Evolutionary conservation across 2,888 invertebrate species (phyloP).

Genomic region (Parochlus steinenii): DNA sequence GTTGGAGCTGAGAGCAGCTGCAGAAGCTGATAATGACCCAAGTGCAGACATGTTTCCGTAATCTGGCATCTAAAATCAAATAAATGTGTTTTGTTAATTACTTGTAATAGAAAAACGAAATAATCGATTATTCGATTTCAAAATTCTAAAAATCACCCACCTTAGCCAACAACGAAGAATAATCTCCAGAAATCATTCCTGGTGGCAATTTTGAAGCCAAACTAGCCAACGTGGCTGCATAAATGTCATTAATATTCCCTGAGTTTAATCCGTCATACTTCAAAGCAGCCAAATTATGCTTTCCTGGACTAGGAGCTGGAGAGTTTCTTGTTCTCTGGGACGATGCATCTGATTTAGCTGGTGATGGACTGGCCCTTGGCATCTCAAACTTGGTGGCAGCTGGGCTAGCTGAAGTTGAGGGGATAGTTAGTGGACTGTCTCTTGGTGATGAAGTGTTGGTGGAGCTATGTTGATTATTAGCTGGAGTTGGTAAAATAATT

Average conservation of each 20-base stretch:
- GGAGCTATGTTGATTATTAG: conserved; percentile 19
- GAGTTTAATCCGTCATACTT: conserved; percentile 11
- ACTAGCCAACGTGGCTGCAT: conserved; percentile 28
- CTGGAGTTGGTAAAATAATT: conserved; percentile 18
- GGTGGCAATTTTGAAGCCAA: conserved; percentile 27
- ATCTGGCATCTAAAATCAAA: conserved; percentile 8
- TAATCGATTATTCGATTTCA: too few relatives aligned
- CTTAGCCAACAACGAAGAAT: conserved; percentile 19
- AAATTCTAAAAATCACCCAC: too few relatives aligned
- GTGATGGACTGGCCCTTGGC: conserved; percentile 39
- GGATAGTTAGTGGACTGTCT: conserved; percentile 29
- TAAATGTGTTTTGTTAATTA: too few relatives aligned
- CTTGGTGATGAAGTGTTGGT: conserved; percentile 22
- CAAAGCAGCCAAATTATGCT: conserved; percentile 14
- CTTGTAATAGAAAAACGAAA: too few relatives aligned
- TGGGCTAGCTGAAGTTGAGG: conserved; percentile 29
- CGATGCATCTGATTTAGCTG: conserved; percentile 40
- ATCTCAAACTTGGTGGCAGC: conserved; percentile 37
- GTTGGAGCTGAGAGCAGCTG: conserved; percentile 3
- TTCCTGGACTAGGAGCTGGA: conserved; percentile 32
- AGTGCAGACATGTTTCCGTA: conserved; percentile 12
- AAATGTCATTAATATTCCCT: conserved; percentile 22
- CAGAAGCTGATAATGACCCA: conserved; percentile 7
- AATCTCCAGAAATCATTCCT: conserved; percentile 26
- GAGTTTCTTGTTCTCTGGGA: conserved; percentile 38